Evolutionary conservation across 2,888 invertebrate genomes (phyloP).

Genomic region (Belgica antarctica): DNA sequence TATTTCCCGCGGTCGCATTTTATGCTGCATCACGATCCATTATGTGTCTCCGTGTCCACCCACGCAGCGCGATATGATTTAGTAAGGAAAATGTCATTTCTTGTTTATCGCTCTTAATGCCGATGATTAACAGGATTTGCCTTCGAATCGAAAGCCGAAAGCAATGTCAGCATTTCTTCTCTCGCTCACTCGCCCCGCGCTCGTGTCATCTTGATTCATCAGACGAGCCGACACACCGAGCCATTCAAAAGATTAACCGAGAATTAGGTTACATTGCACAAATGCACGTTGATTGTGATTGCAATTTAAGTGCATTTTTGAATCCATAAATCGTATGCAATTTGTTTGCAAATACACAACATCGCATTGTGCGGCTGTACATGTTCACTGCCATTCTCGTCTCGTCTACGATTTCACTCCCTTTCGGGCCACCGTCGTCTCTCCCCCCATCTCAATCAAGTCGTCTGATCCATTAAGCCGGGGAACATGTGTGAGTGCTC

Average conservation of each 20-base stretch:
- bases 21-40: background rate
- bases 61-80: no score
- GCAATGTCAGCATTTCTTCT: constrained; percentile 2
- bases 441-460: no score
- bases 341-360: constrained; percentile 34
- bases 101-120: constrained; percentile 11
- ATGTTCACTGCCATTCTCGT: constrained; percentile 1
- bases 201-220: background rate
- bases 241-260: background rate
- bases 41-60: constrained; percentile 25
- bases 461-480: constrained; percentile 39
- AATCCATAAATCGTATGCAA: constrained; percentile 38
- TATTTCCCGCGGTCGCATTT: background rate
- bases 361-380: constrained; percentile 1
- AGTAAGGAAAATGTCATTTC: background rate
- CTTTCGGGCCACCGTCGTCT: background rate
- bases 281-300: constrained; percentile 28
- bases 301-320: constrained; percentile 31
- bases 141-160: background rate
- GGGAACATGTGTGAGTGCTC: background rate
- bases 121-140: background rate
- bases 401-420: constrained; percentile 18
- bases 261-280: constrained; percentile 6
- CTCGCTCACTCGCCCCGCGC: no score
- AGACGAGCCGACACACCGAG: background rate